A percentile compares a stretch with the other conserved stretches of the same genome.
These are phyloP conservation scores for Macrobrachium rosenbergii DNA, from an alignment of 1,140 invertebrate genomes.

Conservation along the genomic window DNA sequence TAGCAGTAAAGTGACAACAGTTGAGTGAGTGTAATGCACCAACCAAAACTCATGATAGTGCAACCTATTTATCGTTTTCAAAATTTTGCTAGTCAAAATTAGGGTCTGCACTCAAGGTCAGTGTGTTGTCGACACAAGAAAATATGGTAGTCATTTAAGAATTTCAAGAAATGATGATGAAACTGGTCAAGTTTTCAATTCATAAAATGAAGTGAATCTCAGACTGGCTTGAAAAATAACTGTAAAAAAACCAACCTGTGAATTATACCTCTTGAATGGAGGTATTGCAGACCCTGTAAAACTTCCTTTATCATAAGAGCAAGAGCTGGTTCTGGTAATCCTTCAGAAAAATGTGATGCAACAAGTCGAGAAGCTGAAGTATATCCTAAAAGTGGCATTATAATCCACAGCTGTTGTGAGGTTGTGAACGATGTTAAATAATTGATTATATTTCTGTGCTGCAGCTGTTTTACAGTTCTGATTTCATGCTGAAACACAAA, in stretches of 20 bases:
- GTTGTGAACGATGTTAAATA: conserved; percentile 82
- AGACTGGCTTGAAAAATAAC: no score
- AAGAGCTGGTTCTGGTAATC: conserved; percentile 85
- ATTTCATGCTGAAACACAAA: conserved; percentile 79
- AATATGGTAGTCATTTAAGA: no score
- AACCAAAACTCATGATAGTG: no score
- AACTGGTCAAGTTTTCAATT: no score
- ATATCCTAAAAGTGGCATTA: conserved; percentile 84
- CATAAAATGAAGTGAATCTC: no score
- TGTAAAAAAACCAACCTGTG: conserved; percentile 78
- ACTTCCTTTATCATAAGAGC: conserved; percentile 85
- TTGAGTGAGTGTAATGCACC: no score
- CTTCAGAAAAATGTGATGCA: conserved; percentile 81
- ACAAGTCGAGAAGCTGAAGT: conserved; percentile 86
- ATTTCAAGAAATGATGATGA: no score
- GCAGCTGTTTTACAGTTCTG: conserved; percentile 79
- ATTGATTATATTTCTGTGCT: conserved; percentile 83
- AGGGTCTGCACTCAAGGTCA: no score
- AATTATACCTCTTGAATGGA: conserved; percentile 87
- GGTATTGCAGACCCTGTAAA: conserved; percentile 83
- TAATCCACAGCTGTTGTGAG: conserved; percentile 81
- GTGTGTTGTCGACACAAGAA: no score
- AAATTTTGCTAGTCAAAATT: no score
- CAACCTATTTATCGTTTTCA: no score
- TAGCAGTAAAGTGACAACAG: no score